phyloP scores from a whole-genome alignment of 2,113 vertebrate genomes.

The Rhabdomys dilectus region DNA sequence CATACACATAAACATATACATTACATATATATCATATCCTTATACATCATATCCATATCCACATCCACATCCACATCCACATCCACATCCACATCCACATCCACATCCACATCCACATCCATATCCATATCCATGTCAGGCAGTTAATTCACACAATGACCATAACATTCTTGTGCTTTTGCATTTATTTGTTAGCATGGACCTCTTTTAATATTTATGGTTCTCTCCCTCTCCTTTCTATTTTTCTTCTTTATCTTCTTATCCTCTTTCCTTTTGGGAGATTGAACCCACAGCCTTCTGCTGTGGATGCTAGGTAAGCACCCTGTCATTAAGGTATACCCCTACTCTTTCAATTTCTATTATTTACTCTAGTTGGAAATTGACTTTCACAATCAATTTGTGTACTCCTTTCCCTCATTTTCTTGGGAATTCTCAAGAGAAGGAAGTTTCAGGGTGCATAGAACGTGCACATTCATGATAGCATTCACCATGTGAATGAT shows the following conservation, averaged over 20 bases:
- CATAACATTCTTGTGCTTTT: neutral
- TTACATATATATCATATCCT: no score
- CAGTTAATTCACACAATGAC: slow-evolving; percentile 32
- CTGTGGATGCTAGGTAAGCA: neutral
- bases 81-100: no score
- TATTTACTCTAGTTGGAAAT: slow-evolving; percentile 42
- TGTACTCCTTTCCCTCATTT: neutral
- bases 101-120: no score
- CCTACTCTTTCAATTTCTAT: neutral
- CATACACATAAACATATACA: no score
- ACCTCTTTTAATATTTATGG: neutral
- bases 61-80: no score
- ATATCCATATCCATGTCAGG: no score
- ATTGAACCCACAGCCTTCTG: neutral
- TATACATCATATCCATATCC: no score
- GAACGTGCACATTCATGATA: neutral
- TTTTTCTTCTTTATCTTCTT: neutral
- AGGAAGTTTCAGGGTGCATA: neutral
- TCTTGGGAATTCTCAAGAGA: neutral
- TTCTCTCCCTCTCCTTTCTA: neutral
- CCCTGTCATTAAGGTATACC: neutral
- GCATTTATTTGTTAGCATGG: neutral
- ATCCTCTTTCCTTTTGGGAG: neutral
- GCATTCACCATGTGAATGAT: neutral
- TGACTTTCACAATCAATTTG: neutral